Percentiles rank a stretch among this genome's conserved stretches.
Conservation (phyloP, 2,888 invertebrate species). For the Habrosyne pyritoides region DNA sequence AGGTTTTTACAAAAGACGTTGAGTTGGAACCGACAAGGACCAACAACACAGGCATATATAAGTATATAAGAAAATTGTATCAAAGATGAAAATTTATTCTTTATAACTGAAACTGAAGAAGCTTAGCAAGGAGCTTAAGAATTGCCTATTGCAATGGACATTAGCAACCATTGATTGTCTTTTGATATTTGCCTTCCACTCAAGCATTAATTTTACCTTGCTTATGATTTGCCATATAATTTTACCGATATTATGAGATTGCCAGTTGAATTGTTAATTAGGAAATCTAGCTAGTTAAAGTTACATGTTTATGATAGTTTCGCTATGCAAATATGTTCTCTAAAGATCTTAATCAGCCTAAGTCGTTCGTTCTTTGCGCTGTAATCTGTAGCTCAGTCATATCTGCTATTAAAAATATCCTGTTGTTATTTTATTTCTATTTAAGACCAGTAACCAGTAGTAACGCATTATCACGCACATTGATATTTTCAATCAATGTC, state of each 20-base stretch:
- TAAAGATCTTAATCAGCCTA: no score
- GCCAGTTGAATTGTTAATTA: no score
- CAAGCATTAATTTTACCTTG: not conserved
- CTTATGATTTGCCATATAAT: not conserved
- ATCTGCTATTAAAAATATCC: not conserved
- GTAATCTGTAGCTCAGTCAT: not conserved
- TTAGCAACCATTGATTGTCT: not conserved
- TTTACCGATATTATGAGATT: no score
- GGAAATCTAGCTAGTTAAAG: no score
- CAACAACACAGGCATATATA: no score
- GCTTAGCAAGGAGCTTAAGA: not conserved
- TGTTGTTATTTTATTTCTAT: not conserved
- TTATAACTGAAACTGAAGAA: not conserved
- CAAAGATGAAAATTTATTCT: no score
- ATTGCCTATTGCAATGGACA: not conserved
- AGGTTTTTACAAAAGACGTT: not conserved
- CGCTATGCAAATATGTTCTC: no score
- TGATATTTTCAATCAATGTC: conserved; percentile 7
- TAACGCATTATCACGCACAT: not conserved
- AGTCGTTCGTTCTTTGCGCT: not conserved
- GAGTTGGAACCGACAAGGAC: no score
- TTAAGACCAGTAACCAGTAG: not conserved
- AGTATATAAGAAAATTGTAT: no score
- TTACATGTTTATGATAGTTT: no score
- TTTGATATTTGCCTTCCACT: not conserved